Evolutionary conservation across 2,888 invertebrate species (phyloP), one percentile per base, ranked within the genome.

Genomic region (Stegana nigrithorax): DNA sequence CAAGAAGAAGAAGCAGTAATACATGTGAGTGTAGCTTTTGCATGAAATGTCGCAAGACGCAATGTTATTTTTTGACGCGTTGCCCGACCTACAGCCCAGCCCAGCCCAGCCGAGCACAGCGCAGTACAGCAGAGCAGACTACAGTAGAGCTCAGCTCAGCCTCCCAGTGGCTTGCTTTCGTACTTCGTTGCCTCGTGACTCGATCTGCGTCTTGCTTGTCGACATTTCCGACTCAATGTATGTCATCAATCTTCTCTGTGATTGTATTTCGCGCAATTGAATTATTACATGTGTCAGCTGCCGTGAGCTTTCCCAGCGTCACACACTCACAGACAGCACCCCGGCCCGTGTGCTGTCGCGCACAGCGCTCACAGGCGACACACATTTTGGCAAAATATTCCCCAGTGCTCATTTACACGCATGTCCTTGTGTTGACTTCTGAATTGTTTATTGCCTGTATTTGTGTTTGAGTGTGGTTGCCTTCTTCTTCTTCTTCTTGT

Each of bases 241-340:
- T 68, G 65, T 73, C 78, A 76, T 76, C 75, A 79, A 77, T 76
- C 75, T 75, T 79, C 44, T 55, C 44, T 17, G 10, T 60, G 59
- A 59, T 29, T 56, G 59, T 59, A 62, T 59, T 57, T 58, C 44
- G 65, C 70, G 73, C 75, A 79, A 76, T 76, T 76, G 75, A 76
- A 76, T 76, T 76, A 76, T 79, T 79, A 77, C 73, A 66, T 64
- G 36, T 73, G 71, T 75, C 71, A 47, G 50, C 32, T 50, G 79
- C 17, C 32, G 7, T 25, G 6, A 10, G 8, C 12, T n/a, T 17
- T 29, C 27, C 19, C 27, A 3, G n/a, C n/a, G n/a, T n/a, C n/a
- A n/a, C n/a, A n/a, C n/a, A n/a, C n/a, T n/a, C n/a, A n/a, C n/a
- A n/a, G n/a, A n/a, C n/a, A n/a, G n/a, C n/a, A n/a, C n/a, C n/a